Percentiles rank a stretch among this genome's conserved stretches.
Conservation (phyloP, 2,797 vertebrate genomes). For the Crax fasciolata region DNA sequence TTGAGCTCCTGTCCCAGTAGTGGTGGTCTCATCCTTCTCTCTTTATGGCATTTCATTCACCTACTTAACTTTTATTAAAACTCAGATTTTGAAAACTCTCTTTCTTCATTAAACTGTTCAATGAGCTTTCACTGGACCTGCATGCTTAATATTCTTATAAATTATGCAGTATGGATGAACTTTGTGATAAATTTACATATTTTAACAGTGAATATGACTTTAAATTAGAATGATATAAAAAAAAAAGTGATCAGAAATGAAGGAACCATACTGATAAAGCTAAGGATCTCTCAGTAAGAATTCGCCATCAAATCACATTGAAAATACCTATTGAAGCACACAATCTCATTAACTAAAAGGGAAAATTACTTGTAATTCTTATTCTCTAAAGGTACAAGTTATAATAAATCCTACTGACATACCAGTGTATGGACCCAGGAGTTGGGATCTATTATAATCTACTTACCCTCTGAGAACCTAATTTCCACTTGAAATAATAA, state of each 20-base stretch:
- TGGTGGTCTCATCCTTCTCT: background rate
- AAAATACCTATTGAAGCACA: constrained; percentile 23
- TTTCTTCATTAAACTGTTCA: background rate
- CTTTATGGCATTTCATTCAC: background rate
- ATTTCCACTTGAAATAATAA: constrained; percentile 61
- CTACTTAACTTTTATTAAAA: background rate
- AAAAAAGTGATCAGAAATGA: background rate
- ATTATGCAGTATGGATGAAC: background rate
- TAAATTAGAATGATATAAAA: background rate
- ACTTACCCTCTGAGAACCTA: constrained; percentile 45
- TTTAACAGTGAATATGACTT: background rate
- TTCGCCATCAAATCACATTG: background rate
- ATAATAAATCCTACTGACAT: constrained; percentile 47
- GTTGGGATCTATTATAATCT: constrained; percentile 50
- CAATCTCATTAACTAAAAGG: constrained; percentile 44
- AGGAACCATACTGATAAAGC: background rate
- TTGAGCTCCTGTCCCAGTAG: background rate
- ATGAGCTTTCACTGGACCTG: background rate
- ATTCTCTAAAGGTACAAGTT: constrained; percentile 20
- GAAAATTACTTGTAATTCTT: constrained; percentile 59
- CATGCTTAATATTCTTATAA: background rate
- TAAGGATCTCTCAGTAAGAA: background rate
- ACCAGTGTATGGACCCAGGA: background rate
- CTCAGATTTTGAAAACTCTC: background rate
- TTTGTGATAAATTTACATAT: background rate